Percentiles rank a stretch among this genome's conserved stretches.
phyloP scores from a whole-genome alignment of 1,140 invertebrate species.

The Brachionus rotundiformis region DNA sequence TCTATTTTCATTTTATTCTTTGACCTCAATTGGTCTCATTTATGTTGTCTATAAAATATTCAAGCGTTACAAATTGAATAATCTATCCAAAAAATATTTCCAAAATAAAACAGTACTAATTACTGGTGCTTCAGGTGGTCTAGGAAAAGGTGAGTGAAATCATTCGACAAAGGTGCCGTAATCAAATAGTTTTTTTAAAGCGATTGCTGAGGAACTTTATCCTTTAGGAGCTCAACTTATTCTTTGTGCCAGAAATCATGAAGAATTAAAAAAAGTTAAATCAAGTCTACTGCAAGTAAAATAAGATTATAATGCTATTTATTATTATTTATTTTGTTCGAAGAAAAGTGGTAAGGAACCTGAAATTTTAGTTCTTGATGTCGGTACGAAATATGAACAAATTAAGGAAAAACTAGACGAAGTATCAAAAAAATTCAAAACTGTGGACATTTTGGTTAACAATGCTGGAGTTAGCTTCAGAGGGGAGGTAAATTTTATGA shows the following conservation, averaged over 20 bases:
- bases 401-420: constrained; percentile 32
- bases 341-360: constrained; percentile 36
- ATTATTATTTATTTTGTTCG: neutral
- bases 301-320: neutral
- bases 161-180: neutral
- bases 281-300: constrained; percentile 17
- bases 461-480: constrained; percentile 50
- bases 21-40: constrained; percentile 38
- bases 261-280: constrained; percentile 39
- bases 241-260: constrained; percentile 30
- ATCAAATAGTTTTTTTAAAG: neutral
- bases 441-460: constrained; percentile 45
- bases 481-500: neutral
- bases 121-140: constrained; percentile 35
- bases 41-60: constrained; percentile 23
- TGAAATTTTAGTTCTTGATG: constrained; percentile 46
- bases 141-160: constrained; percentile 2
- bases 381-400: neutral
- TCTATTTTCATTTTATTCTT: neutral
- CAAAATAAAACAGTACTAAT: constrained; percentile 42
- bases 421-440: neutral
- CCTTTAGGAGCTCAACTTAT: constrained; percentile 35
- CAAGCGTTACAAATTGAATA: constrained; percentile 2
- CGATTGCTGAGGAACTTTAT: constrained; percentile 37
- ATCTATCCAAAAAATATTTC: constrained; percentile 22